phyloP scores from a whole-genome alignment of 2,113 vertebrate genomes.

The Oryzias celebensis region DNA sequence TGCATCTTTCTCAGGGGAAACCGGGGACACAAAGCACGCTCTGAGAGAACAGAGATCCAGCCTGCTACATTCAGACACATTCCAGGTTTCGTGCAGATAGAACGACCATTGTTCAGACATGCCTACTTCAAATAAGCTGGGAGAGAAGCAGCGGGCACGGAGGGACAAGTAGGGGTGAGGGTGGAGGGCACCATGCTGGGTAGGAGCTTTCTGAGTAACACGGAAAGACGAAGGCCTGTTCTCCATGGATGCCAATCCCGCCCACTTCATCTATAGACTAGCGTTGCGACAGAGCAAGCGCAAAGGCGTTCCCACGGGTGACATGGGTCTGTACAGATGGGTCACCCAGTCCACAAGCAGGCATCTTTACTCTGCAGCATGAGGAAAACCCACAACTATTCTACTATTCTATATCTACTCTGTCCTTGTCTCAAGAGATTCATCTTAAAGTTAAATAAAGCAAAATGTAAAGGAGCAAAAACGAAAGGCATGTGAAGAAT shows the following conservation, averaged over 20 bases:
- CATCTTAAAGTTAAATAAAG: neutral
- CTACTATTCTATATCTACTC: neutral
- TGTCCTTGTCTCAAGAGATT: neutral
- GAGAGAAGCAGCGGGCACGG: conserved; percentile 49
- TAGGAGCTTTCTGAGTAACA: conserved; percentile 52
- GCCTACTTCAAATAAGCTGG: conserved; percentile 75
- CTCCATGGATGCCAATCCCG: conserved; percentile 63
- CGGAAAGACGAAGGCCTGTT: conserved; percentile 69
- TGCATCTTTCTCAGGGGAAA: conserved; percentile 37
- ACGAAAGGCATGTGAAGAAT: conserved; percentile 9
- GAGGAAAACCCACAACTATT: conserved; percentile 9
- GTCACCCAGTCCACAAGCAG: conserved; percentile 51
- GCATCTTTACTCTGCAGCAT: conserved; percentile 23
- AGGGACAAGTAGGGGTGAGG: conserved; percentile 40
- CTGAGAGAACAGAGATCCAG: conserved; percentile 62
- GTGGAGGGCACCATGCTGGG: conserved; percentile 53
- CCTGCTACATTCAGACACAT: conserved; percentile 79
- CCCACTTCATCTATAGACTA: conserved; percentile 65
- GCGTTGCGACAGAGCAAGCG: conserved; percentile 47
- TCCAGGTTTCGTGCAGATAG: conserved; percentile 74
- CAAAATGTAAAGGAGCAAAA: neutral
- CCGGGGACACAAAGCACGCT: conserved; percentile 66
- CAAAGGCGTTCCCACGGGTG: conserved; percentile 61
- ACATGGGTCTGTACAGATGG: conserved; percentile 39
- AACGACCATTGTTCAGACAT: conserved; percentile 74